A percentile compares a stretch with the other conserved stretches of the same genome.
phyloP scores from a whole-genome alignment of 64 coral and sea anemone species.

The Stylophora pistillata region DNA sequence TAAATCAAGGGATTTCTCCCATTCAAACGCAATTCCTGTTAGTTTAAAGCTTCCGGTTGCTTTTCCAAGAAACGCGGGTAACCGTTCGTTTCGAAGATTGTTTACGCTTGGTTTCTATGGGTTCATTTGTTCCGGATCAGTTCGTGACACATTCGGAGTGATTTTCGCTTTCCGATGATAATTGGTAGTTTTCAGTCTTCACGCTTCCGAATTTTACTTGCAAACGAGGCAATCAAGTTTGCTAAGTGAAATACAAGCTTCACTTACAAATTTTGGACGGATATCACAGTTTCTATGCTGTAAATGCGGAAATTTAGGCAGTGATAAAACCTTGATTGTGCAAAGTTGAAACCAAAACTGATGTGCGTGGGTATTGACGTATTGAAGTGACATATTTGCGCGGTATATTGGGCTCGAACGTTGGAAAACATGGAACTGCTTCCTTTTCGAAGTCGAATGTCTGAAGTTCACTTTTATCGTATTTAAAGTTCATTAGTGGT shows the following conservation, averaged over 20 bases:
- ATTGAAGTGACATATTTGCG: neutral
- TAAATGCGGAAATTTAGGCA: constrained; percentile 16
- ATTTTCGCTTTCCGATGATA: constrained; percentile 3
- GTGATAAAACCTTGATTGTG: neutral
- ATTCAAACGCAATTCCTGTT: neutral
- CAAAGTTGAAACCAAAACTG: neutral
- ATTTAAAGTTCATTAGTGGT: neutral
- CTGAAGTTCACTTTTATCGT: neutral
- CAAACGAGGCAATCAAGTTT: constrained; percentile 1
- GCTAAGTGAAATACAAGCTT: constrained; percentile 24
- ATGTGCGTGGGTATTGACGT: constrained; percentile 35
- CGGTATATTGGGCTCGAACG: neutral
- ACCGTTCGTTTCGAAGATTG: neutral
- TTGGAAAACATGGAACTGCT: neutral
- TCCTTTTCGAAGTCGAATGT: constrained; percentile 1
- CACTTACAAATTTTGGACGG: neutral
- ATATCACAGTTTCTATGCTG: neutral
- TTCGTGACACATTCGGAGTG: neutral
- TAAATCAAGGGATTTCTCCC: constrained; percentile 24
- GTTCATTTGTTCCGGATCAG: neutral
- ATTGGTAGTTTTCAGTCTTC: neutral
- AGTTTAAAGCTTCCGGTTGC: neutral
- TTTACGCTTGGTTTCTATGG: neutral
- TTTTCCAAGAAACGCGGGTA: constrained; percentile 35
- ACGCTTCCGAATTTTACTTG: neutral